phyloP scores from a whole-genome alignment of 1,140 invertebrate genomes.

The Cylas formicarius region DNA sequence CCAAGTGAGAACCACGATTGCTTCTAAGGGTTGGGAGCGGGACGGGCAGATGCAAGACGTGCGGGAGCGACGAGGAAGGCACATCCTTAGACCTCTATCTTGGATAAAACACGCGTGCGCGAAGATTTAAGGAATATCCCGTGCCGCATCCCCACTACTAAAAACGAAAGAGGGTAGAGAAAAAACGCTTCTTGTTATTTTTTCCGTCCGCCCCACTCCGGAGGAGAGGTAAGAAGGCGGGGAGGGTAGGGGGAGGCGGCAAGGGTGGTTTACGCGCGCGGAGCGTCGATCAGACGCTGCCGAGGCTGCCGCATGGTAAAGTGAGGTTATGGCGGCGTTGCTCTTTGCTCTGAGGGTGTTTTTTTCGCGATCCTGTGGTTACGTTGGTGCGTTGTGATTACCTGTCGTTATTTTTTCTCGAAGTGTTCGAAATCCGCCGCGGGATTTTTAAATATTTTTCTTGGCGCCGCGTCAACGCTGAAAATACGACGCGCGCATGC shows the following conservation, averaged over 20 bases:
- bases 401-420: neutral
- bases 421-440: neutral
- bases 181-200: conserved; percentile 36
- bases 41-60: conserved; percentile 32
- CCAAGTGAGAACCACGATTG: conserved; percentile 24
- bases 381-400: neutral
- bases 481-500: conserved; percentile 18
- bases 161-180: conserved; percentile 23
- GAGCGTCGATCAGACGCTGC: conserved; percentile 4
- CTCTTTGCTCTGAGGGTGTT: neutral
- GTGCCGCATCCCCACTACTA: conserved; percentile 28
- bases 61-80: conserved; percentile 24
- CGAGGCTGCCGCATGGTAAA: conserved; percentile 2
- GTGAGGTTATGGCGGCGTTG: conserved; percentile 7
- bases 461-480: conserved; percentile 16
- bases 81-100: conserved; percentile 40
- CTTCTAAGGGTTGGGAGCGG: conserved; percentile 33
- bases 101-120: conserved; percentile 34
- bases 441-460: conserved; percentile 12
- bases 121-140: conserved; percentile 33
- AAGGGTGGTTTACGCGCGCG: conserved; percentile 17
- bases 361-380: neutral
- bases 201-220: conserved; percentile 25
- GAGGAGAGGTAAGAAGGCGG: conserved; percentile 21
- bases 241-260: conserved; percentile 18